A percentile compares a stretch with the other conserved stretches of the same genome.
These are phyloP conservation scores for Lipophrys pholis DNA, from an alignment of 2,113 vertebrate genomes.

Conservation along the genomic window DNA sequence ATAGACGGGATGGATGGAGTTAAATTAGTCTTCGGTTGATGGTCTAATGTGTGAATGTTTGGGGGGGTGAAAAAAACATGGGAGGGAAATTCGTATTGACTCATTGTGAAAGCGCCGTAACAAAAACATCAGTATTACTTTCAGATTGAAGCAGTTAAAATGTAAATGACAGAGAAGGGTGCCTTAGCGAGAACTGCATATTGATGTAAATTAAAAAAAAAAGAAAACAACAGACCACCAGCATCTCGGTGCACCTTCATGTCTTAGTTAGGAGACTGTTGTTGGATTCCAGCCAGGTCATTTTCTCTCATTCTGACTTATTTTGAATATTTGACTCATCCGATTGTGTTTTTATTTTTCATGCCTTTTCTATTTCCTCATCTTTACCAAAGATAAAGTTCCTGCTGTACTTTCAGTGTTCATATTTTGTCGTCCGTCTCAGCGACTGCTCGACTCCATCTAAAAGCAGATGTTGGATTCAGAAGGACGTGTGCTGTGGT, in stretches of 20 bases:
- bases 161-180: constrained; percentile 70
- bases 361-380: too few species aligned
- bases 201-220: constrained; percentile 12
- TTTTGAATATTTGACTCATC: constrained; percentile 37
- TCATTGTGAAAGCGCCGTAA: too few species aligned
- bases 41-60: constrained; percentile 8
- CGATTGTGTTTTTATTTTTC: too few species aligned
- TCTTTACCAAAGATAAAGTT: too few species aligned
- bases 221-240: constrained; percentile 55
- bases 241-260: constrained; percentile 64
- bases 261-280: constrained; percentile 32
- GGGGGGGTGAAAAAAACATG: constrained; percentile 1
- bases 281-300: constrained; percentile 31
- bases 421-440: too few species aligned
- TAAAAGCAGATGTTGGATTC: too few species aligned
- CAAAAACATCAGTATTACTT: constrained; percentile 58
- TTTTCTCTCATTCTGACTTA: constrained; percentile 37
- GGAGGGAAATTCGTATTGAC: background rate
- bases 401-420: too few species aligned
- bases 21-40: too few species aligned
- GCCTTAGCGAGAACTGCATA: constrained; percentile 73
- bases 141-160: constrained; percentile 20
- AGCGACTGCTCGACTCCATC: too few species aligned
- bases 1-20: too few species aligned
- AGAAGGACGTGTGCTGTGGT: too few species aligned